A percentile compares a stretch with the other conserved stretches of the same genome.
phyloP scores from a whole-genome alignment of 2,888 invertebrate genomes.

The Stegana nigrithorax region DNA sequence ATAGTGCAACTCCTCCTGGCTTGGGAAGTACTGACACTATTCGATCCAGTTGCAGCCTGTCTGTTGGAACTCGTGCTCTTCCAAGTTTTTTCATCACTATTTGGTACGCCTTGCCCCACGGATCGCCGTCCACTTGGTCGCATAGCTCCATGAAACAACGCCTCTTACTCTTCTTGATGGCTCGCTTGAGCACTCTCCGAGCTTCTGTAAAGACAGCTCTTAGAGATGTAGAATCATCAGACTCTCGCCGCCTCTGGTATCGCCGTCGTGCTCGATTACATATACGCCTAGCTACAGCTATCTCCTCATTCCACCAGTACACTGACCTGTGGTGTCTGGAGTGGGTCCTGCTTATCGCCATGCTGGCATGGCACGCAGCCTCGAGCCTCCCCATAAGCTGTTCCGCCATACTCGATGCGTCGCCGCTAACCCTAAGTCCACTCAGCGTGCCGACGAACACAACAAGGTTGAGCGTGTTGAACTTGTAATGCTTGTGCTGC shows the following conservation, averaged over 20 bases:
- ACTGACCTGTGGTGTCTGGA: not conserved
- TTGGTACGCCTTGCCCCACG: slow-evolving; percentile 17
- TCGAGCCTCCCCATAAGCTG: no score
- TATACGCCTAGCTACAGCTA: not conserved
- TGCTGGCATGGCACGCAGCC: not conserved
- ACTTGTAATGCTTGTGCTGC: not conserved
- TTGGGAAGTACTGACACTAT: not conserved
- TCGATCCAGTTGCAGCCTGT: not conserved
- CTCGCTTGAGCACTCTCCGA: not conserved
- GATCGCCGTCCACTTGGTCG: not conserved
- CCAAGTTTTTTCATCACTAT: not conserved
- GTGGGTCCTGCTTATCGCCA: not conserved
- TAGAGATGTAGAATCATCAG: not conserved
- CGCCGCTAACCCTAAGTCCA: not conserved
- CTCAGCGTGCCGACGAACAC: not conserved
- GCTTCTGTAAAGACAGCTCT: not conserved
- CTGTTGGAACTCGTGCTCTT: not conserved
- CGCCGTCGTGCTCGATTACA: not conserved
- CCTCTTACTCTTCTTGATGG: not conserved
- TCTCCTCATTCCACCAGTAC: not conserved
- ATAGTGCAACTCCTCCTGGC: not conserved
- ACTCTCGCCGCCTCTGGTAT: not conserved
- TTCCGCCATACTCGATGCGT: no score
- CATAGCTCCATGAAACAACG: not conserved
- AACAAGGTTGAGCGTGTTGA: not conserved